A percentile compares a stretch with the other conserved stretches of the same genome.
Evolutionary conservation across 2,113 vertebrate genomes (phyloP).

Genomic region (Nannospalax galili): DNA sequence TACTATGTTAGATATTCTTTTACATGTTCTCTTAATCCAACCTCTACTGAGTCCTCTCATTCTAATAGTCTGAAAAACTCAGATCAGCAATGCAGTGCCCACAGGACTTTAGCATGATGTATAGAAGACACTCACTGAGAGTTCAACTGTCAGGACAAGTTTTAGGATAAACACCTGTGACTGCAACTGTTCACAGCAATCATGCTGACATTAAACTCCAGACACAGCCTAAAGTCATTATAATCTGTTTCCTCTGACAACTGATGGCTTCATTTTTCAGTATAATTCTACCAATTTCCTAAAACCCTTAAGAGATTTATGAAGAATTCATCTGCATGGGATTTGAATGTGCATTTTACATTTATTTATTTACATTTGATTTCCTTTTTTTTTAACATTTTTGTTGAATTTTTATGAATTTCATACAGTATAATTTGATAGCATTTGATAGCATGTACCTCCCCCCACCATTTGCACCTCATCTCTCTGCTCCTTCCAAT

Average conservation of each 20-base stretch:
- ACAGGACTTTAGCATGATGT: neutral
- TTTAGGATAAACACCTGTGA: neutral
- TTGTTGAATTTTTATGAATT: too few species aligned
- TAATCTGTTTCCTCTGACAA: too few species aligned
- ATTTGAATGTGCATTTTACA: neutral
- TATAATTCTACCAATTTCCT: too few species aligned
- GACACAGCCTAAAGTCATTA: too few species aligned
- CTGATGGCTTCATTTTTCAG: too few species aligned
- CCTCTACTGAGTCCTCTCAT: slow-evolving; percentile 11
- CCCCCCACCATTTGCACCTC: too few species aligned
- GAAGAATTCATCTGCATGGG: neutral
- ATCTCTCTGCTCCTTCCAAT: too few species aligned
- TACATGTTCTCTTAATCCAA: slow-evolving; percentile 13
- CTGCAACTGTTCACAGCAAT: neutral
- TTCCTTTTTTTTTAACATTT: too few species aligned
- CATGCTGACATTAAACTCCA: too few species aligned
- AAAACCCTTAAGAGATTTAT: neutral
- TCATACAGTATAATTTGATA: too few species aligned
- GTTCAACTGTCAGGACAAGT: neutral
- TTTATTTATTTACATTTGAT: too few species aligned
- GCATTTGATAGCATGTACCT: too few species aligned
- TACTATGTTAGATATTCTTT: neutral
- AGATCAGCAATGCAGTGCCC: neutral
- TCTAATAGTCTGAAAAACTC: neutral
- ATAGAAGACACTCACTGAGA: neutral